A percentile compares a stretch with the other conserved stretches of the same genome.
Evolutionary conservation across 37 sponge, comb jelly and placozoan species (phyloP).

Genomic region (Dysidea cf. avara): DNA sequence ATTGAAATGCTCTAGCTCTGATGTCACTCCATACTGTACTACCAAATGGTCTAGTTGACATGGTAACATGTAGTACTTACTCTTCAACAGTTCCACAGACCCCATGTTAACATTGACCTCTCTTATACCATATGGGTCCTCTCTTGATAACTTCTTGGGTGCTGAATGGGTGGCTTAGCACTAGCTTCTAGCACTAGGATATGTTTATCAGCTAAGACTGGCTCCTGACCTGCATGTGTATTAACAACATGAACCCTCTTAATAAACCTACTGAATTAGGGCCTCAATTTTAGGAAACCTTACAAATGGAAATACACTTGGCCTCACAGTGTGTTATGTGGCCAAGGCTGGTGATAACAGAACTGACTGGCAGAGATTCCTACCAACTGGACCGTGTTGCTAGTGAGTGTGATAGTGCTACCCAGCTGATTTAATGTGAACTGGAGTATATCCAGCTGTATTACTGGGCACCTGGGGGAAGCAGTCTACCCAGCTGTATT

Average conservation of each 20-base stretch:
- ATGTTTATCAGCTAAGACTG: conserved; percentile 10
- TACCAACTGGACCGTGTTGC: conserved; percentile 82
- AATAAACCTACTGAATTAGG: too few species aligned
- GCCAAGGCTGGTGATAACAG: conserved; percentile 34
- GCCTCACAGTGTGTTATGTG: too few species aligned
- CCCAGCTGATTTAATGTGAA: too few species aligned
- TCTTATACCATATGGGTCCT: conserved; percentile 41
- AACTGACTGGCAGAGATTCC: conserved; percentile 78
- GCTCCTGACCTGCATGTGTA: conserved; percentile 36
- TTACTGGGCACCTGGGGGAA: too few species aligned
- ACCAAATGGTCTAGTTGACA: neutral
- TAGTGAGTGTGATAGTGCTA: too few species aligned
- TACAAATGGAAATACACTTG: too few species aligned
- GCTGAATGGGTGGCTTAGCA: neutral
- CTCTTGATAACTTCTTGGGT: neutral
- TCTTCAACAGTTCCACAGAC: conserved; percentile 35
- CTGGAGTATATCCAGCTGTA: too few species aligned
- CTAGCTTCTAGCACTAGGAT: conserved; percentile 32
- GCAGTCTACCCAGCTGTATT: too few species aligned
- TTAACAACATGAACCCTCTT: too few species aligned
- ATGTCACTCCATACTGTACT: conserved; percentile 43
- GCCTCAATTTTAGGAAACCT: too few species aligned
- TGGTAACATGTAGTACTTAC: conserved; percentile 5
- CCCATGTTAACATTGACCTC: conserved; percentile 34
- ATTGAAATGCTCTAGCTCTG: conserved; percentile 32